Base-by-base conservation (phyloP, 2,113 vertebrate genomes). In the Dryoscopus gambensis region DNA sequence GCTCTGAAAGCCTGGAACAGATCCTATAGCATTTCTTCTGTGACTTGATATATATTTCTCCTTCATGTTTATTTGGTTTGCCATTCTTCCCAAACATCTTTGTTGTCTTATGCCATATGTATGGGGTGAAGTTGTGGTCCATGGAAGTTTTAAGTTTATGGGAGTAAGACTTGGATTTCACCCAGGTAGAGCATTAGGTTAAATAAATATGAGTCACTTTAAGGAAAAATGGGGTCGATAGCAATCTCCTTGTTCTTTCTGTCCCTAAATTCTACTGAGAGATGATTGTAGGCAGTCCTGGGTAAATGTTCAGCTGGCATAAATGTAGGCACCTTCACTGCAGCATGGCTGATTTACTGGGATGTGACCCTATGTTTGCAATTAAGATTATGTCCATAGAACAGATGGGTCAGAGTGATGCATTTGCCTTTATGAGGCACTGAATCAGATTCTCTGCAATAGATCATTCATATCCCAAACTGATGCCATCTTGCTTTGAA, bases 291-390 rank as follows among this genome's bases (percentile, higher is more conserved):
- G 69, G 64, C 47, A 68, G 47, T 15, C 16, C 44, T 56, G 77
- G 69, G 87, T 84, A 76, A 91, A 56, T 17, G 62, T 78, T 94
- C 79, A 88, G 50, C 83, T 92, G 65, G 56, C 15, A 2, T 87
- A 82, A 71, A 64, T 8, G 40, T 75, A 89, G 89, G 93, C 57
- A 86, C 77, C 91, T 91, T 92, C 49, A 37, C n/a, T 84, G 87
- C 86, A 89, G 80, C 62, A 30, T 10, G 47, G 65, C 19, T 95
- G 93, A 95, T 97, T 92, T 95, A 92, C 79, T 75, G 91, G 39
- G 84, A 78, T 94, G 77, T 95, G 95, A 96, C 95, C 95, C 95
- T 89, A 95, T 94, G 96, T 89, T 94, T 95, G 95, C 81, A 96
- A 96, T 95, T 94, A 96, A 88, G 85, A 90, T 95, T 92, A 90